Percentiles rank a stretch among this genome's conserved stretches.
phyloP scores from a whole-genome alignment of 2,797 vertebrate species.

The Sebastes hopkinsi region DNA sequence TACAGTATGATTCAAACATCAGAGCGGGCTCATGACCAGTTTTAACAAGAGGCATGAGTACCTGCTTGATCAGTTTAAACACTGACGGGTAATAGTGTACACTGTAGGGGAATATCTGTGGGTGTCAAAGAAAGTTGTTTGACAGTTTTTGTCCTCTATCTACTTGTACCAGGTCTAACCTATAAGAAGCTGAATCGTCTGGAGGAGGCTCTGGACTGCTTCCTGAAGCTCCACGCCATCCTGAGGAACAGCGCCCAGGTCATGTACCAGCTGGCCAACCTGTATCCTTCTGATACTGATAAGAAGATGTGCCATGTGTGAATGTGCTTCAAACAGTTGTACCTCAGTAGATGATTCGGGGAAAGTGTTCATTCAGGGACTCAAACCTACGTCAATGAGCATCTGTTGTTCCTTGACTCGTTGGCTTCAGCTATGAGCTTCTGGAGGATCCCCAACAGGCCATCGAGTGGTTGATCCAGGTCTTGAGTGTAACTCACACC shows the following conservation, averaged over 20 bases:
- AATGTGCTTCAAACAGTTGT: not conserved
- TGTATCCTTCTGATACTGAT: constrained; percentile 90
- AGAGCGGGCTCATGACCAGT: too few relatives aligned
- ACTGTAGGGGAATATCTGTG: not conserved
- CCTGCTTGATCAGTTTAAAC: too few relatives aligned
- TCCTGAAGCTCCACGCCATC: constrained; percentile 95
- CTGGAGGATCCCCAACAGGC: constrained; percentile 92
- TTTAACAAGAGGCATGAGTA: too few relatives aligned
- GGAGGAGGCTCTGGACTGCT: constrained; percentile 94
- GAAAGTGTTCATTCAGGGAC: not conserved
- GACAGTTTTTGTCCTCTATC: not conserved
- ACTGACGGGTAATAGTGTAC: too few relatives aligned
- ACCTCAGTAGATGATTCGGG: not conserved
- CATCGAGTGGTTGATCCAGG: constrained; percentile 94
- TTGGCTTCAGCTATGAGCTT: constrained; percentile 86
- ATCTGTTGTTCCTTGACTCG: constrained; percentile 47
- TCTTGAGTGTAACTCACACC: constrained; percentile 92
- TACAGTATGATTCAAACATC: too few relatives aligned
- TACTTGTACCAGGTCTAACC: constrained; percentile 84
- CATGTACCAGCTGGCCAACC: constrained; percentile 91
- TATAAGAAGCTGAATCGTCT: constrained; percentile 90
- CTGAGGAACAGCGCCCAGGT: constrained; percentile 92
- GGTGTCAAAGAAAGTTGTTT: not conserved
- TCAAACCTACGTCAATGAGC: not conserved
- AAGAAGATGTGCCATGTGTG: too few relatives aligned